phyloP scores from a whole-genome alignment of 2,888 invertebrate species.

The Germaria angustata region DNA sequence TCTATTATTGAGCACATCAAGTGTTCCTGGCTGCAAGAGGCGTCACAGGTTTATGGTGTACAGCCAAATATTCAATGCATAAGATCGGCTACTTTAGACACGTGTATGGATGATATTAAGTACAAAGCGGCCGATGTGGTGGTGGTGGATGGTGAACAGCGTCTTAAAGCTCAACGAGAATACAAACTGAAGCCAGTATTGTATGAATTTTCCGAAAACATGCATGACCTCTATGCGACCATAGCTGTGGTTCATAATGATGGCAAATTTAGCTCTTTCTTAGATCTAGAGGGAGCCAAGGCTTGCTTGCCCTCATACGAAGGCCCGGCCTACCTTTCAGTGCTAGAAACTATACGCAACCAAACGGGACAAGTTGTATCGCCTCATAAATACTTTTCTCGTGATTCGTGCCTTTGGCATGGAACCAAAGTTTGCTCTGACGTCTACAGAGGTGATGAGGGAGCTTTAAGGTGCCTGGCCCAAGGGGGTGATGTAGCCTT shows the following conservation, averaged over 20 bases:
- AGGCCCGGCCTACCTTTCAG: conserved; percentile 85
- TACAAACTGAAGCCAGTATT: conserved; percentile 75
- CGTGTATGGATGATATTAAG: conserved; percentile 86
- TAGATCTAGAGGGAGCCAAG: conserved; percentile 85
- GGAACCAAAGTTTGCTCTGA: conserved; percentile 78
- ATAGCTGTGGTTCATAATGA: conserved; percentile 85
- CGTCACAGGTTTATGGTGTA: conserved; percentile 87
- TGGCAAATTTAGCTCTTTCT: conserved; percentile 82
- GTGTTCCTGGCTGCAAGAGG: conserved; percentile 89
- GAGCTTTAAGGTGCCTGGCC: conserved; percentile 85
- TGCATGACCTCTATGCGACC: conserved; percentile 80
- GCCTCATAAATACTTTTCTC: conserved; percentile 83
- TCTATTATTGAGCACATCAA: conserved; percentile 87
- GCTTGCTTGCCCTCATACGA: conserved; percentile 91
- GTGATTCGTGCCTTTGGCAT: conserved; percentile 83
- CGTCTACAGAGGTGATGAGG: conserved; percentile 82
- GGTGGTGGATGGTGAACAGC: conserved; percentile 86
- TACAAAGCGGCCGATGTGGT: conserved; percentile 86
- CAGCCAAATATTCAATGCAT: conserved; percentile 90
- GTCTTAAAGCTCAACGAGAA: conserved; percentile 85
- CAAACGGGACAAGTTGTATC: conserved; percentile 75
- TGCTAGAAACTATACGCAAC: conserved; percentile 80
- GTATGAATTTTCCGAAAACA: conserved; percentile 75
- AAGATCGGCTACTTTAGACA: conserved; percentile 82
- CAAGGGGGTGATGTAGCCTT: conserved; percentile 90